Conservation (phyloP, 2,888 invertebrate species). For the Pasiphila rectangulata region DNA sequence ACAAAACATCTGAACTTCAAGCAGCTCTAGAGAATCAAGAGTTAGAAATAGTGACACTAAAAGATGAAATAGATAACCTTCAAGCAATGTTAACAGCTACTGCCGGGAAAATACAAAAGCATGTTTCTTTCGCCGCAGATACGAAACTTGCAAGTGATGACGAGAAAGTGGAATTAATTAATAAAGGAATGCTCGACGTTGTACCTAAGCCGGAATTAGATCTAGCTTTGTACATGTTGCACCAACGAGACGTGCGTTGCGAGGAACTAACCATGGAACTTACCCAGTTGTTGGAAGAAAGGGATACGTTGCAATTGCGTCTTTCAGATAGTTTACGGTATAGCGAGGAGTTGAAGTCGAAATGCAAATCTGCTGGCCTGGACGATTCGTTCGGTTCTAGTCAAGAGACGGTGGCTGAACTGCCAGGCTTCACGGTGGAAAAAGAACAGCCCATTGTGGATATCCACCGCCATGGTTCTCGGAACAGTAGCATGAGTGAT, state of each 20-base stretch:
- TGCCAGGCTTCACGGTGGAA: slow-evolving; percentile 54
- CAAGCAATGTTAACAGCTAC: slow-evolving; percentile 53
- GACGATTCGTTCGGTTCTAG: slow-evolving; percentile 51
- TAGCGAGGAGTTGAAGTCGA: slow-evolving; percentile 80
- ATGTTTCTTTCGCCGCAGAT: slow-evolving; percentile 71
- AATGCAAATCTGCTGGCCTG: slow-evolving; percentile 47
- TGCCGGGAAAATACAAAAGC: slow-evolving; percentile 64
- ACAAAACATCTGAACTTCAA: slow-evolving; percentile 80
- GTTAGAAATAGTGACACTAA: slow-evolving; percentile 86
- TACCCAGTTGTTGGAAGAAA: slow-evolving; percentile 90
- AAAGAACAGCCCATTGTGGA: slow-evolving; percentile 60
- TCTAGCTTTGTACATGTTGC: slow-evolving; percentile 90
- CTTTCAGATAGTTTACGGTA: slow-evolving; percentile 90
- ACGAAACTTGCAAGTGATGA: slow-evolving; percentile 57
- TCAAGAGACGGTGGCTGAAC: slow-evolving; percentile 53
- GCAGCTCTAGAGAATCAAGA: slow-evolving; percentile 85
- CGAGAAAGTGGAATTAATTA: slow-evolving; percentile 34
- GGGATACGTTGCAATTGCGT: slow-evolving; percentile 90
- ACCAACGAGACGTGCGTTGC: slow-evolving; percentile 91
- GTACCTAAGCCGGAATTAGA: slow-evolving; percentile 86
- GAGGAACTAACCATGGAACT: slow-evolving; percentile 93
- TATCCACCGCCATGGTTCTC: slow-evolving; percentile 61
- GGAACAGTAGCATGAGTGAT: slow-evolving; percentile 69
- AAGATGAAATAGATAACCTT: slow-evolving; percentile 81
- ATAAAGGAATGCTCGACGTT: slow-evolving; percentile 59